Evolutionary conservation across 2,113 vertebrate species (phyloP), one percentile per base, ranked within the genome.

Genomic region (Coreoperca whiteheadi): DNA sequence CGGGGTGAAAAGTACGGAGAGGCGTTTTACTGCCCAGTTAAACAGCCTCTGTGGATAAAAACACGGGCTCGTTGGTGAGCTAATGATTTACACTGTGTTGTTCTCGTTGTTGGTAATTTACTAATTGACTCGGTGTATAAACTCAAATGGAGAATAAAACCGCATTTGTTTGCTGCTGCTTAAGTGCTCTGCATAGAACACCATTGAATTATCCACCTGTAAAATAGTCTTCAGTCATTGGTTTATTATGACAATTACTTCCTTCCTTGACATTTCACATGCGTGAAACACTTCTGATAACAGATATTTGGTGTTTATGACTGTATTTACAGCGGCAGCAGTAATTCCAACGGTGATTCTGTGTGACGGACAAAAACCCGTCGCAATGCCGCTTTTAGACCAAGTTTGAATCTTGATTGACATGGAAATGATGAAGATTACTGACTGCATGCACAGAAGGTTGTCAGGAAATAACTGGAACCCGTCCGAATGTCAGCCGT

Each of bases 21-120:
- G 61, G 48, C 61, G 37, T 84, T 90, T 90, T 87, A 86, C 71
- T 88, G 89, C 74, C 81, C 86, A 66, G 86, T 90, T 84, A 82
- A 90, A 84, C 32, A 12, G 51, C n/a, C 77, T 48, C 6, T 32
- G 25, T 23, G 82, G 76, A 69, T 80, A 46, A 53, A 85, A 81
- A 79, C 77, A 68, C 60, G 7, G 75, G 43, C 86, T 68, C 0
- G 54, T 65, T 73, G 66, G 7, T 60, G 60, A 81, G 77, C 74
- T n/a, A 15, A 37, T 75, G 76, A 89, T 81, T 89, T 85, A 81
- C 74, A 74, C 18, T 15, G 60, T 53, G 68, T 73, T 83, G 32
- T 69, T 83, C 64, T 78, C n/a, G 1, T 57, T 57, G 77, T 43
- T 77, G 65, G 2, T 85, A 85, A 89, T 87, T 85, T 89, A 74